A percentile compares a stretch with the other conserved stretches of the same genome.
Evolutionary conservation across 2,113 vertebrate genomes (phyloP).

Genomic region (Trichomycterus rosablanca): DNA sequence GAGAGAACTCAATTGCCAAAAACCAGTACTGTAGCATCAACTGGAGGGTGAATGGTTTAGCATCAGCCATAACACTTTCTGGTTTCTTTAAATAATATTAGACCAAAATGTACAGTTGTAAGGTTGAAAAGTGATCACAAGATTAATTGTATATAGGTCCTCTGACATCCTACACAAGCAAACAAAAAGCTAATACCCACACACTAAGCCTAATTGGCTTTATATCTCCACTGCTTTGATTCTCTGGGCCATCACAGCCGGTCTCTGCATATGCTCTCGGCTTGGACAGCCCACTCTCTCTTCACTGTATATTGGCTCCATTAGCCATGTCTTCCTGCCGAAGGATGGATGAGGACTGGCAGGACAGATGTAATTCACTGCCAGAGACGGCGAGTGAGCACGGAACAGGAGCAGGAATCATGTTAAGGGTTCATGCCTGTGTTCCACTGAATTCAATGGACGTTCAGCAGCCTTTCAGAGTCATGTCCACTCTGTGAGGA

Average conservation of each 20-base stretch:
- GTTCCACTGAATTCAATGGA: slow-evolving; percentile 5
- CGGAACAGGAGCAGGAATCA: too few relatives aligned
- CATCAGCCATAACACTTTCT: too few relatives aligned
- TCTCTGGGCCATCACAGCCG: slow-evolving; percentile 7
- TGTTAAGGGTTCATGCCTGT: too few relatives aligned
- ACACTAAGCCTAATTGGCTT: slow-evolving; percentile 13
- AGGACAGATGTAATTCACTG: slow-evolving; percentile 28
- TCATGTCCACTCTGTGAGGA: slow-evolving; percentile 6
- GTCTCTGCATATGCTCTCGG: slow-evolving; percentile 22
- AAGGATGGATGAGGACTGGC: slow-evolving; percentile 32
- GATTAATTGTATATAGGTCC: too few relatives aligned
- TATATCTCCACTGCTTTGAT: slow-evolving; percentile 11
- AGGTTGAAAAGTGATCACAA: too few relatives aligned
- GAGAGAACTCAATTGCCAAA: too few relatives aligned
- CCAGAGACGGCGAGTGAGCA: slow-evolving; percentile 8
- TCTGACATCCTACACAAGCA: not conserved
- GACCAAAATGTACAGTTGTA: too few relatives aligned
- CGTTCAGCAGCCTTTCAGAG: slow-evolving; percentile 22
- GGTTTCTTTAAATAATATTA: too few relatives aligned
- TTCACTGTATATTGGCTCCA: slow-evolving; percentile 24
- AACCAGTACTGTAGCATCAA: too few relatives aligned
- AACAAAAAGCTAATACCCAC: not conserved
- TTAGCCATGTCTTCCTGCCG: slow-evolving; percentile 17
- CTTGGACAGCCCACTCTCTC: slow-evolving; percentile 20
- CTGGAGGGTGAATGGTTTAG: too few relatives aligned